These are phyloP conservation scores for Apocrypta bakeri DNA, from an alignment of 1,140 invertebrate genomes.

Conservation along the genomic window DNA sequence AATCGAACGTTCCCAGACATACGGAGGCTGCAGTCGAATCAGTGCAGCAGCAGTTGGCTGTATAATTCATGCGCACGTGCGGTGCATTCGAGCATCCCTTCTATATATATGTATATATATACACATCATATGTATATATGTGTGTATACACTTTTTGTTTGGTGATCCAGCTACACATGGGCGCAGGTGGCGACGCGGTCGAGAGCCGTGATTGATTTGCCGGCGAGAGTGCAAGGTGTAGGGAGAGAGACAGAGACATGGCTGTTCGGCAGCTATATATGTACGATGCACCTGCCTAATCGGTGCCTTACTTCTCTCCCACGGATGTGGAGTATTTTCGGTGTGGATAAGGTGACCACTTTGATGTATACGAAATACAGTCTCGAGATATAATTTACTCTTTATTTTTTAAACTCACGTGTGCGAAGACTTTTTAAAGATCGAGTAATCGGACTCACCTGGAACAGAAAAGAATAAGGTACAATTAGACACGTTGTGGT, in stretches of 20 bases:
- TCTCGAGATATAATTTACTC: no score
- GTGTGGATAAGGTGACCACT: no score
- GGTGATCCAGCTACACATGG: slow-evolving; percentile 8
- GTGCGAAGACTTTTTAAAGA: no score
- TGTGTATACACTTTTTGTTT: not conserved
- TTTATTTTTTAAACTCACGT: no score
- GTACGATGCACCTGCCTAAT: slow-evolving; percentile 44
- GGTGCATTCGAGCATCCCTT: no score
- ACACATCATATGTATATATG: no score
- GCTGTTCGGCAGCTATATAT: not conserved
- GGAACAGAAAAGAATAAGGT: slow-evolving; percentile 26
- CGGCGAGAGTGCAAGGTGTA: not conserved
- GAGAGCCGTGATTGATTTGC: slow-evolving; percentile 42
- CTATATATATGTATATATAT: no score
- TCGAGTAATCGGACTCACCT: slow-evolving; percentile 27
- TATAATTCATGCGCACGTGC: no score
- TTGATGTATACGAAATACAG: no score
- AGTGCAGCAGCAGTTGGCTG: no score
- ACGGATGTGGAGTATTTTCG: not conserved
- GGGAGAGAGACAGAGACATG: not conserved
- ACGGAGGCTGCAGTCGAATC: no score
- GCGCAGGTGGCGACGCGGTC: slow-evolving; percentile 34
- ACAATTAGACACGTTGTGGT: not conserved
- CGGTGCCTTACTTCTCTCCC: not conserved
- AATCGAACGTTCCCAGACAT: not conserved